Evolutionary conservation across 2,797 vertebrate genomes (phyloP), one percentile per base, ranked within the genome.

Genomic region (Saxicola maurus): DNA sequence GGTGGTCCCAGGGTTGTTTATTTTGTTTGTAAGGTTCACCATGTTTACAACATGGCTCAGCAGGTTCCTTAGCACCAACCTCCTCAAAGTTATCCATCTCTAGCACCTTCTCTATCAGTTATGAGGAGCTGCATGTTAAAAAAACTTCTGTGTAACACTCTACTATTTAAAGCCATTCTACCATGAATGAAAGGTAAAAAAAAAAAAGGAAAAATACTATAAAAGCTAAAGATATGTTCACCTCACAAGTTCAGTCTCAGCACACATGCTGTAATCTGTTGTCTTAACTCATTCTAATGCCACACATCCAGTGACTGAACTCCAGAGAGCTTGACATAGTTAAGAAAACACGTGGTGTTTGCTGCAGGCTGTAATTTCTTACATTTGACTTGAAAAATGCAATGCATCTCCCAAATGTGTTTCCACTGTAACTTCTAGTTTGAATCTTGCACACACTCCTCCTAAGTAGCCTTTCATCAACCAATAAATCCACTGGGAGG

Each of bases 301-400:
- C 61, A 61, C 37, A 65, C 8, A 16, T 17, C 25, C 35, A 49
- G 19, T 61, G 82, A 61, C 33, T 72, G 51, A 67, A 71, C 79
- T 87, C 65, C 43, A 59, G 55, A 89, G 66, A 49, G 37, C 84
- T 81, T 69, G 38, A 74, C 69, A 59, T 35, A 56, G 24, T 33
- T 69, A 25, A 87, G 65, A 55, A 82, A 89, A 55, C 51, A 33
- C 2, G 0, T 37, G 65, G 31, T 53, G 45, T 51, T 88, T 86
- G 81, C 81, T 62, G 74, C 72, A 85, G 57, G 51, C 73, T 77
- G 57, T 56, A 68, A 89, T 42, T 82, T 78, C 72, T 89, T 86
- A 69, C 51, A 69, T 69, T 56, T 62, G 69, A 62, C 73, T 85
- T 75, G 66, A 90, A 93, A 94, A 90, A 87, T 49, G 69, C 35